A percentile compares a stretch with the other conserved stretches of the same genome.
phyloP scores from a whole-genome alignment of 2,113 vertebrate genomes.

The Illadopsis cleaveri region DNA sequence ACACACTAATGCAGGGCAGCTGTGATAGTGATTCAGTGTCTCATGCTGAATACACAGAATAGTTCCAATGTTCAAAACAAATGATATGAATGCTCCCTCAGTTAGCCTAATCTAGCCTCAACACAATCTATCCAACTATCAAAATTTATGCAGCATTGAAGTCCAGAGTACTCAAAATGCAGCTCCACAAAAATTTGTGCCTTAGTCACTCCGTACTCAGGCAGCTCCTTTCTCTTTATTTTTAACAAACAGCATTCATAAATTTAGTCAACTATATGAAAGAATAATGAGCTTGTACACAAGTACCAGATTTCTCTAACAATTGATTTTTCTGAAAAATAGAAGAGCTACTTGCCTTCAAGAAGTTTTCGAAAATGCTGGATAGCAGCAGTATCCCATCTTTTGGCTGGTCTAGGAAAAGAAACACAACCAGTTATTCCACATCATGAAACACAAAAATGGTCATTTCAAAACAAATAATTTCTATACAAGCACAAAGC shows the following conservation, averaged over 20 bases:
- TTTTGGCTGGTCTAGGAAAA: slow-evolving; percentile 75
- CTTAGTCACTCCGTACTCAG: neutral
- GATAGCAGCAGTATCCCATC: slow-evolving; percentile 88
- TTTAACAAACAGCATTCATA: neutral
- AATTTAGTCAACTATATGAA: neutral
- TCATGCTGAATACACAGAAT: neutral
- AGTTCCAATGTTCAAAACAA: neutral
- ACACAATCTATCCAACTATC: neutral
- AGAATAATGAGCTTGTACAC: neutral
- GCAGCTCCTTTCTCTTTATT: neutral
- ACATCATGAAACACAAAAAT: neutral
- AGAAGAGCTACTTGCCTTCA: slow-evolving; percentile 73
- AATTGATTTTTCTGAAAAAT: neutral
- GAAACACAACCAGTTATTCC: neutral
- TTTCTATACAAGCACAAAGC: neutral
- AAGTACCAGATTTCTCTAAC: neutral
- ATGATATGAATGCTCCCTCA: neutral
- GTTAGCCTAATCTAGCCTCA: neutral
- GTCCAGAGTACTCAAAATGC: neutral
- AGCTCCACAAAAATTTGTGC: neutral
- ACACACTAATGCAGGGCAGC: neutral
- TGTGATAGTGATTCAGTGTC: neutral
- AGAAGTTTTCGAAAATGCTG: slow-evolving; percentile 83
- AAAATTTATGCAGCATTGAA: neutral
- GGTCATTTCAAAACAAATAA: neutral